These are phyloP conservation scores for Lepisosteus osseus DNA, from an alignment of 2,113 vertebrate genomes.

Conservation along the genomic window DNA sequence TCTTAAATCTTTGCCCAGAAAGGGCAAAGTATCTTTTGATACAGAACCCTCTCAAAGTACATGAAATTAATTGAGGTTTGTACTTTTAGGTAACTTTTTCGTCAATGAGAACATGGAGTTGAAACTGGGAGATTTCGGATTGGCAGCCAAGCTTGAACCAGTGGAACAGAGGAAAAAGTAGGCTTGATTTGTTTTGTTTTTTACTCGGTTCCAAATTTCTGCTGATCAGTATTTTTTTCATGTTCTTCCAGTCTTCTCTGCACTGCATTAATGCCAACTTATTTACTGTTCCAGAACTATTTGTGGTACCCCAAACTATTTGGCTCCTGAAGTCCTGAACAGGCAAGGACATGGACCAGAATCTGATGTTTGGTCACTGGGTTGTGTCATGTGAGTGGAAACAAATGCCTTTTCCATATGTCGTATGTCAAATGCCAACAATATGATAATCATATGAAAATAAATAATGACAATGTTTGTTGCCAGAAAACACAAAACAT, in stretches of 20 bases:
- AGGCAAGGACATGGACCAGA: conserved; percentile 91
- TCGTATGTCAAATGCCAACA: no score
- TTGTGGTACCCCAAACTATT: conserved; percentile 97
- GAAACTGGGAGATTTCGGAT: conserved; percentile 92
- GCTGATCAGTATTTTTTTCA: no score
- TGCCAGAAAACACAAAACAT: no score
- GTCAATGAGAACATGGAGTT: conserved; percentile 98
- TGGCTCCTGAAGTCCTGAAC: conserved; percentile 96
- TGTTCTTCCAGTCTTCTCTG: not conserved
- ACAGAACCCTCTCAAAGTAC: not conserved
- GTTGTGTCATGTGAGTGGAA: conserved; percentile 91
- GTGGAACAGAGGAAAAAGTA: conserved; percentile 92
- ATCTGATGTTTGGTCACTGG: conserved; percentile 93
- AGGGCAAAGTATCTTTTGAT: conserved; percentile 30
- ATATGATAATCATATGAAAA: no score
- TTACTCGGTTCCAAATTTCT: no score
- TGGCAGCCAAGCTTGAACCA: conserved; percentile 84
- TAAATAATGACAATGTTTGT: no score
- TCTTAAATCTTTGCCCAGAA: not conserved
- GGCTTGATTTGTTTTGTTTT: conserved; percentile 32
- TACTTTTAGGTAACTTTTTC: conserved; percentile 88
- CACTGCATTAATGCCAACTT: conserved; percentile 1
- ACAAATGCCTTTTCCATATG: no score
- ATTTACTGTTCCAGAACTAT: conserved; percentile 76
- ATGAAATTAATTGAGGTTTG: no score